Evolutionary conservation across 2,113 vertebrate genomes (phyloP).

Genomic region (Gallinago media): DNA sequence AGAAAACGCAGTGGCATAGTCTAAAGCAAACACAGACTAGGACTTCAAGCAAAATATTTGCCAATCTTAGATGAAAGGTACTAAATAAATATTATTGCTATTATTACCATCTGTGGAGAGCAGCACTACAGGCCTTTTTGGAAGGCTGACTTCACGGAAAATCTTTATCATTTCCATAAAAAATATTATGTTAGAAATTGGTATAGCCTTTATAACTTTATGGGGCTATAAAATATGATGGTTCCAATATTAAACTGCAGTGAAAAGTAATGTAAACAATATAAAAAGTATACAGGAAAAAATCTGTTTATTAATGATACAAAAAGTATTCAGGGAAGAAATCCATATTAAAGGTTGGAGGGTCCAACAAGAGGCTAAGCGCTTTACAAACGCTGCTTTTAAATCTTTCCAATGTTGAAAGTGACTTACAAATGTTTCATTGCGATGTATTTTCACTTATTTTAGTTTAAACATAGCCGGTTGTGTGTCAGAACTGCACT

Average conservation of each 20-base stretch:
- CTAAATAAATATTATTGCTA: slow-evolving; percentile 51
- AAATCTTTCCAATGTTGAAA: not conserved
- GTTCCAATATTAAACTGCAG: slow-evolving; percentile 36
- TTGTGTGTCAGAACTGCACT: not conserved
- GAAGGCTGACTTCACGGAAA: slow-evolving; percentile 30
- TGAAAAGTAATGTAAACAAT: slow-evolving; percentile 58
- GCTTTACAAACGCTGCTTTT: not conserved
- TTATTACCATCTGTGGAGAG: not conserved
- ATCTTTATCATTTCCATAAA: slow-evolving; percentile 41
- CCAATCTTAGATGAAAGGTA: slow-evolving; percentile 8
- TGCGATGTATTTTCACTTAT: not conserved
- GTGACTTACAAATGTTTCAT: not conserved
- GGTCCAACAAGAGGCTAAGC: not conserved
- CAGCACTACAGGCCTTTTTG: not conserved
- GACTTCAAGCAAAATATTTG: slow-evolving; percentile 41
- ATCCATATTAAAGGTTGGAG: not conserved
- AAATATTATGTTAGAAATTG: slow-evolving; percentile 33
- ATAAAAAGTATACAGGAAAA: slow-evolving; percentile 15
- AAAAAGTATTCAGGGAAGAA: not conserved
- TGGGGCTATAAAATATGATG: slow-evolving; percentile 38
- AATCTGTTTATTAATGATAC: not conserved
- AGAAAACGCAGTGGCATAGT: not conserved
- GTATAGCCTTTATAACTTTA: slow-evolving; percentile 54
- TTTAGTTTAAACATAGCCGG: not conserved
- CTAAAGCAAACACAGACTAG: not conserved